Evolutionary conservation across 2,888 invertebrate species (phyloP), one percentile per base, ranked within the genome.

Genomic region (Seira musarum): DNA sequence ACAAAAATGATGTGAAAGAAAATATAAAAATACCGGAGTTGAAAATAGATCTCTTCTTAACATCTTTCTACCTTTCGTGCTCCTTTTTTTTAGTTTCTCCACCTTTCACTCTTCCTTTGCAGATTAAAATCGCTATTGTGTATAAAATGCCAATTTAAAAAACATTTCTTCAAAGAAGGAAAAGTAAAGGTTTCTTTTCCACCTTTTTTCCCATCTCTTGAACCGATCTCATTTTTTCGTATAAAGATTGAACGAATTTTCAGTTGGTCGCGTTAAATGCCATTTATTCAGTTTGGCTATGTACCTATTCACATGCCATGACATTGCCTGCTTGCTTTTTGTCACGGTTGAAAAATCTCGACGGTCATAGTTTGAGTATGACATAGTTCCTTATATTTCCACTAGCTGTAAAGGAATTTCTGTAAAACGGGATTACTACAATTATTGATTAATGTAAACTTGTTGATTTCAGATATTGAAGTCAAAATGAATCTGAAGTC

Each of bases 101-200:
- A 83, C 83, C 84, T 85, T 80, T 80, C 80, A 80, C 80, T 80
- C 65, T 78, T 71, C n/a, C 80, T 78, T 85, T 77, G 80, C 85
- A 83, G 86, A 86, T 86, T 85, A 86, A 85, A 86, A 86, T 86
- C 86, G 49, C 85, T 82, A 86, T 86, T 86, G 86, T 86, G 82
- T 80, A 85, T 85, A 85, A 85, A 85, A 85, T 85, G 85, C 83
- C 83, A 85, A 84, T 86, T 86, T 86, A 83, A 76, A 5, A 30
- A 30, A 30, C 30, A 30, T 30, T 30, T 8, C 30, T 30, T 5
- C 30, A 2, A 8, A 5, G 30, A 30, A 8, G n/a, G n/a, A 71
- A 21, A 60, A 35, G 35, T 61, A 77, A 84, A 83, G 79, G 82
- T 77, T 84, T 84, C 80, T 30, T 86, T 86, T 86, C 84, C 68